phyloP scores from a whole-genome alignment of 2,797 vertebrate species.

The Melanotaenia boesemani region DNA sequence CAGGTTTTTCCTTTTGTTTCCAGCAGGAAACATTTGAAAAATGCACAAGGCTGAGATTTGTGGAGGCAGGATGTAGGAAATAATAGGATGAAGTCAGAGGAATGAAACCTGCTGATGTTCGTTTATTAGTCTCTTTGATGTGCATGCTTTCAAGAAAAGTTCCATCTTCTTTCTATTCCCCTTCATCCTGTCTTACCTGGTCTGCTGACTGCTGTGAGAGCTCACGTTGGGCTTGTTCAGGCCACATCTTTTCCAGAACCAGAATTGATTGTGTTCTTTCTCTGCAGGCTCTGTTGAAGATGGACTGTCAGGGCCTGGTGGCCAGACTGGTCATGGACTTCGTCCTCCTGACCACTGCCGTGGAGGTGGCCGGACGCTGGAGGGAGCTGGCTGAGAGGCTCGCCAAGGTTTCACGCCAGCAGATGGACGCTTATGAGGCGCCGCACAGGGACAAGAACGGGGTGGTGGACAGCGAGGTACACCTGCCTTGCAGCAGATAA shows the following conservation, averaged over 20 bases:
- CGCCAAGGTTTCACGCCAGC: constrained; percentile 90
- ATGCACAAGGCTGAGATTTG: constrained; percentile 50
- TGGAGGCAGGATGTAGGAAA: constrained; percentile 26
- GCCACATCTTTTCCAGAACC: background rate
- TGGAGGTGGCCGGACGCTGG: constrained; percentile 95
- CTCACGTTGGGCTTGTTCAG: background rate
- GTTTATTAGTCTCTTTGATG: constrained; percentile 25
- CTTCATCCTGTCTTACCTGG: background rate
- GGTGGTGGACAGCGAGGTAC: constrained; percentile 92
- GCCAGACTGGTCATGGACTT: constrained; percentile 95
- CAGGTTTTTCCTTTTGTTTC: constrained; percentile 32
- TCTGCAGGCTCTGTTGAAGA: constrained; percentile 91
- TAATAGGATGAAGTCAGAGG: constrained; percentile 20
- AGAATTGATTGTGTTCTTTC: no score
- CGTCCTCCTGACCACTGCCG: constrained; percentile 94
- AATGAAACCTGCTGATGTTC: constrained; percentile 30
- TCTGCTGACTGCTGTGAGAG: background rate
- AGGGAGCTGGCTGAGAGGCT: constrained; percentile 94
- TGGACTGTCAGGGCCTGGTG: constrained; percentile 97
- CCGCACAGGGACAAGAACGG: constrained; percentile 93
- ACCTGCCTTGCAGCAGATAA: no score
- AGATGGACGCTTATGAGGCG: constrained; percentile 97
- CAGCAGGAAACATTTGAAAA: constrained; percentile 44
- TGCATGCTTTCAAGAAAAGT: background rate
- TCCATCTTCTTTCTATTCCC: background rate